Evolutionary conservation across 2,888 invertebrate genomes (phyloP).

Genomic region (Nephrotoma flavescens): DNA sequence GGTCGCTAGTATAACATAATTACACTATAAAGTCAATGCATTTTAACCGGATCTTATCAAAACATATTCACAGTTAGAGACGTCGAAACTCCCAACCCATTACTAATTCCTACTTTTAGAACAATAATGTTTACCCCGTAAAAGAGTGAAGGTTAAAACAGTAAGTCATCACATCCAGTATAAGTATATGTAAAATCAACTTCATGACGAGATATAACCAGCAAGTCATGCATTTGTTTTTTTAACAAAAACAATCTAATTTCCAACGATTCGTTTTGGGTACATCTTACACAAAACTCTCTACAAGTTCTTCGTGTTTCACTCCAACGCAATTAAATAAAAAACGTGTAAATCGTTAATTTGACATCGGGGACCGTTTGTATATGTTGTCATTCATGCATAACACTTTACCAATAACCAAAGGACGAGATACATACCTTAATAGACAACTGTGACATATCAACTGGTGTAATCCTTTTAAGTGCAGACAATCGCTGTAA

Average conservation of each 20-base stretch:
- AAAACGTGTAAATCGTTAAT: background rate
- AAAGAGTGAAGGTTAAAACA: background rate
- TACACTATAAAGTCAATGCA: too few relatives aligned
- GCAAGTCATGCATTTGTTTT: background rate
- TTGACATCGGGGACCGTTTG: background rate
- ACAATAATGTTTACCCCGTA: background rate
- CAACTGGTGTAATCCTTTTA: slow-evolving; percentile 84
- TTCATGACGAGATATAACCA: background rate
- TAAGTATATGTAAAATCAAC: background rate
- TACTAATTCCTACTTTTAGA: background rate
- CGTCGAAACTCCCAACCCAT: background rate
- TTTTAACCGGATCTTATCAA: background rate
- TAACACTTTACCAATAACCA: background rate
- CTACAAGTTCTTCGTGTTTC: background rate
- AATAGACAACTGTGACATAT: slow-evolving; percentile 80
- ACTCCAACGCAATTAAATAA: background rate
- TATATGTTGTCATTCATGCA: background rate
- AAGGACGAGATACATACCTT: slow-evolving; percentile 41
- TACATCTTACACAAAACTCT: background rate
- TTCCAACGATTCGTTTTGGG: background rate
- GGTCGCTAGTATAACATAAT: too few relatives aligned
- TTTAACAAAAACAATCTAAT: background rate
- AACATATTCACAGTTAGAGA: background rate
- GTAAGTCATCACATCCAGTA: background rate
- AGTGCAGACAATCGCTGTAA: slow-evolving; percentile 83